Evolutionary conservation across 2,113 vertebrate species (phyloP).

Genomic region (Dromaius novaehollandiae): DNA sequence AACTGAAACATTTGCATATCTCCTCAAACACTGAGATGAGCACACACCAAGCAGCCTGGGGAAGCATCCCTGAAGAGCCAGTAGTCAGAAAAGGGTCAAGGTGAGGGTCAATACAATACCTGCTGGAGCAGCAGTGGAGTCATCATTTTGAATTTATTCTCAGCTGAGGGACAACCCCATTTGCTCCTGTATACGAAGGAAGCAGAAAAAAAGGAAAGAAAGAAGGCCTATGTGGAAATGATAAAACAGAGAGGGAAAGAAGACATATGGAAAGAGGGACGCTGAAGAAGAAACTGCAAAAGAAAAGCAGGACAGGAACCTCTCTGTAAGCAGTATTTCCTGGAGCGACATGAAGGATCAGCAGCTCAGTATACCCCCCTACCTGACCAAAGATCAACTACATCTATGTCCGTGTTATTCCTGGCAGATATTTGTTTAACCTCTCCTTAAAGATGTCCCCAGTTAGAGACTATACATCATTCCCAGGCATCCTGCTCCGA

Average conservation of each 20-base stretch:
- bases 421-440: background rate
- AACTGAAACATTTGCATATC: constrained; percentile 35
- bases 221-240: background rate
- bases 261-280: background rate
- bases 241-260: background rate
- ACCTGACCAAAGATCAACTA: background rate
- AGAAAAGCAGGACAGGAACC: background rate
- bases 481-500: background rate
- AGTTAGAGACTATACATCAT: background rate
- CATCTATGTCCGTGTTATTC: background rate
- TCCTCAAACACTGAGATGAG: constrained; percentile 1
- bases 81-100: constrained; percentile 38
- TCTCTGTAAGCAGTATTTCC: background rate
- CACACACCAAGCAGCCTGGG: background rate
- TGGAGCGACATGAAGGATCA: background rate
- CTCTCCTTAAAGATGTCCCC: background rate
- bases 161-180: constrained; percentile 28
- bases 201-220: background rate
- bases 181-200: background rate
- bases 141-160: constrained; percentile 54
- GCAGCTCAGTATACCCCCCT: background rate
- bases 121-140: background rate
- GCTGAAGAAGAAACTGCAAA: background rate
- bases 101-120: constrained; percentile 40
- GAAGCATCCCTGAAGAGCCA: constrained; percentile 1